phyloP scores from a whole-genome alignment of 2,113 vertebrate species.

The Cercocebus atys region DNA sequence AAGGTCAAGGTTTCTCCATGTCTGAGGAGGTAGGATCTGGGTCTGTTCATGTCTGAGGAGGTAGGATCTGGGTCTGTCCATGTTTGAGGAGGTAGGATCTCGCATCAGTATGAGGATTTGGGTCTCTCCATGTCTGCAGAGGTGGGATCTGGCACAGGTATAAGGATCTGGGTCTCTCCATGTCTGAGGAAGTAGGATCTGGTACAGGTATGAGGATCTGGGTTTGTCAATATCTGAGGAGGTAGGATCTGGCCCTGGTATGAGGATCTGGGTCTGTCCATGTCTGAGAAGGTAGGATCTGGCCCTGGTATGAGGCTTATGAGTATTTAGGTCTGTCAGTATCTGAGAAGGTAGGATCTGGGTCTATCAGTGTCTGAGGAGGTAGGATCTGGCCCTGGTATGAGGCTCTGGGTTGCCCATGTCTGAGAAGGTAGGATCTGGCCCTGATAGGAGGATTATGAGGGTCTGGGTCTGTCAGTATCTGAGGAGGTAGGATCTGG shows the following conservation, averaged over 20 bases:
- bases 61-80: no score
- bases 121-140: no score
- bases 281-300: neutral
- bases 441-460: neutral
- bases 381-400: neutral
- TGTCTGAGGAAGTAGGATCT: no score
- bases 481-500: neutral
- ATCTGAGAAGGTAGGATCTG: neutral
- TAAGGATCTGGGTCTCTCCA: no score
- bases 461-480: accelerated
- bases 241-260: neutral
- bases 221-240: neutral
- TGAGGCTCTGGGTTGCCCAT: neutral
- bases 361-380: neutral
- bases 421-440: neutral
- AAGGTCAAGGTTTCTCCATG: neutral
- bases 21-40: no score
- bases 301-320: neutral
- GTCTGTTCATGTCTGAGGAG: no score
- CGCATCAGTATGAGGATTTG: no score
- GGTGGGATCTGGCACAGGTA: no score
- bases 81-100: no score
- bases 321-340: neutral
- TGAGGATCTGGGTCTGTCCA: neutral
- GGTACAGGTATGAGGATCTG: neutral